Percentiles rank a stretch among this genome's conserved stretches.
Evolutionary conservation across 2,113 vertebrate genomes (phyloP).

Genomic region (Melanostigma gelatinosum): DNA sequence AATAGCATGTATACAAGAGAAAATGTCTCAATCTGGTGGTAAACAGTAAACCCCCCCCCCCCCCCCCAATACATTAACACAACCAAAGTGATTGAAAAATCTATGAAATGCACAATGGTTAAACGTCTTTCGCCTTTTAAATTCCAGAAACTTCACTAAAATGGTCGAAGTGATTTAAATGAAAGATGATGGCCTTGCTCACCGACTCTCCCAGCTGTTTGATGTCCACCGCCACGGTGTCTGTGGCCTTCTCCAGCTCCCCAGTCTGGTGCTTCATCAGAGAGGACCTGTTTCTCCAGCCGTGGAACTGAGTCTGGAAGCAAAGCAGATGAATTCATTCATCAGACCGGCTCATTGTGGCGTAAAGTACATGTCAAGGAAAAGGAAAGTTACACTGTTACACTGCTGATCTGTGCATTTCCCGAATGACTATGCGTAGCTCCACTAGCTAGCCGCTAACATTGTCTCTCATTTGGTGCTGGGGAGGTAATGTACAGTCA

Average conservation of each 20-base stretch:
- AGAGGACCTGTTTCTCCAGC: constrained; percentile 86
- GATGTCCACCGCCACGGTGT: constrained; percentile 80
- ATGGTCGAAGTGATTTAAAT: neutral
- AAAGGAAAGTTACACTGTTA: neutral
- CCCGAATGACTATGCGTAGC: neutral
- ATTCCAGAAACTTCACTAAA: neutral
- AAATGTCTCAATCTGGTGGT: too few relatives aligned
- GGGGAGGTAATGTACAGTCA: neutral
- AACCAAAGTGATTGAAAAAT: neutral
- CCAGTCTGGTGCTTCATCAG: constrained; percentile 81
- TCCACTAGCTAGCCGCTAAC: neutral
- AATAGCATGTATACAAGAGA: too few relatives aligned
- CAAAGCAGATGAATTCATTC: neutral
- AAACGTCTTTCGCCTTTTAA: neutral
- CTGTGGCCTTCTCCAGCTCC: constrained; percentile 79
- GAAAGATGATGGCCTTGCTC: constrained; percentile 12
- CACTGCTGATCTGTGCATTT: neutral
- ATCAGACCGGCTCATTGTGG: neutral
- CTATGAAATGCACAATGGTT: neutral
- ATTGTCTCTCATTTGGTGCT: neutral
- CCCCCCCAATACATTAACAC: too few relatives aligned
- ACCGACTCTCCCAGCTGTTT: constrained; percentile 85
- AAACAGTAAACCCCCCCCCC: too few relatives aligned
- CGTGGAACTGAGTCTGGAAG: constrained; percentile 83
- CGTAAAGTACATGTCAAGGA: neutral